Percentiles rank a stretch among this genome's conserved stretches.
Evolutionary conservation across 2,888 invertebrate genomes (phyloP).

Genomic region (Drosophila paranaensis): DNA sequence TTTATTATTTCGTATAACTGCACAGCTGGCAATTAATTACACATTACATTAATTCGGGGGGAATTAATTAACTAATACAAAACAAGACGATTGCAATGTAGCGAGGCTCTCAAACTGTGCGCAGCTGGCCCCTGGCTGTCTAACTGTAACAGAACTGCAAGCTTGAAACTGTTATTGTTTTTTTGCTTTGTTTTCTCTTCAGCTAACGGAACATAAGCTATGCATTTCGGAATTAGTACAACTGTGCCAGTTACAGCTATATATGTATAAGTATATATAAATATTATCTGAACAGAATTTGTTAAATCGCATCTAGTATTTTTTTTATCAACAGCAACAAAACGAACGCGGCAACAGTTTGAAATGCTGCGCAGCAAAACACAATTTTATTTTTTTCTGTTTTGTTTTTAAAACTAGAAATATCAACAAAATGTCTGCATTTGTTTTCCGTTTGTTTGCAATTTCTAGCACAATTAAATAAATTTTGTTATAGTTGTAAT

Average conservation of each 20-base stretch:
- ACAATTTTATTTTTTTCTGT: slow-evolving; percentile 28
- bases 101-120: slow-evolving; percentile 23
- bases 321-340: slow-evolving; percentile 46
- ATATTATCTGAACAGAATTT: slow-evolving; percentile 43
- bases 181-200: neutral
- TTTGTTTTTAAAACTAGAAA: slow-evolving; percentile 40
- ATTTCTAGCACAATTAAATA: slow-evolving; percentile 24
- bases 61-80: slow-evolving; percentile 36
- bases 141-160: slow-evolving; percentile 22
- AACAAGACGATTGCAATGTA: slow-evolving; percentile 25
- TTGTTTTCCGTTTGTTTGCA: slow-evolving; percentile 28
- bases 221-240: slow-evolving; percentile 3
- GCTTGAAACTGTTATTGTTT: neutral
- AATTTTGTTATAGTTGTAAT: slow-evolving; percentile 25
- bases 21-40: slow-evolving; percentile 54
- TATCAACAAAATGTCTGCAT: slow-evolving; percentile 45
- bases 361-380: slow-evolving; percentile 45
- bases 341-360: slow-evolving; percentile 46
- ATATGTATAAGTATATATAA: slow-evolving; percentile 26
- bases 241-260: slow-evolving; percentile 47
- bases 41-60: slow-evolving; percentile 18
- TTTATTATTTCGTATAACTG: slow-evolving; percentile 39
- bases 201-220: slow-evolving; percentile 12
- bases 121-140: slow-evolving; percentile 1
- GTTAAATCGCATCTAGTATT: slow-evolving; percentile 26